Conservation (phyloP, 2,888 invertebrate genomes). For the Entomobrya multifasciata region DNA sequence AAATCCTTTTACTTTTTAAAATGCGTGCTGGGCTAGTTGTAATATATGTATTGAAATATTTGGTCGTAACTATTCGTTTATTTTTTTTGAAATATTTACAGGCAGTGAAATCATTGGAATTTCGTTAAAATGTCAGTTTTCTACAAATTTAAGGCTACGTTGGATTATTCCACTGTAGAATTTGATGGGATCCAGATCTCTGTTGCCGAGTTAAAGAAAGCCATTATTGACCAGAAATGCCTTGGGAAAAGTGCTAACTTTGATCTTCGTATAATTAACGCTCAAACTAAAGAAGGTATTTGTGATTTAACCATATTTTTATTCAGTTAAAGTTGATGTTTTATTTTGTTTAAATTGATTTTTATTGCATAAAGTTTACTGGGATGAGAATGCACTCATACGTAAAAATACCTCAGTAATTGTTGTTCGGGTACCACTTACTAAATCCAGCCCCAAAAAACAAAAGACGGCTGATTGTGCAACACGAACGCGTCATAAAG, state of each 20-base stretch:
- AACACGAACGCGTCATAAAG: constrained; percentile 49
- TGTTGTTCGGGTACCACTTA: constrained; percentile 94
- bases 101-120: not conserved
- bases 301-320: too few relatives aligned
- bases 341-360: not conserved
- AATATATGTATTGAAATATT: too few relatives aligned
- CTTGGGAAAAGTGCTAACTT: constrained; percentile 96
- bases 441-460: constrained; percentile 83
- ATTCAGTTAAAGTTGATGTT: not conserved
- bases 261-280: constrained; percentile 97
- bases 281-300: constrained; percentile 98
- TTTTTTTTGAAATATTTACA: not conserved
- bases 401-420: constrained; percentile 98
- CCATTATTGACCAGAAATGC: constrained; percentile 96
- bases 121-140: constrained; percentile 92
- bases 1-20: too few relatives aligned
- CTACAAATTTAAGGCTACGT: constrained; percentile 98
- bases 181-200: constrained; percentile 98
- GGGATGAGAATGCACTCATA: constrained; percentile 93
- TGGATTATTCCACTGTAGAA: constrained; percentile 97
- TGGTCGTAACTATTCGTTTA: too few relatives aligned
- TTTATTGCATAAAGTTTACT: constrained; percentile 87
- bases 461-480: constrained; percentile 50
- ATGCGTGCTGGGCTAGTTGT: too few relatives aligned
- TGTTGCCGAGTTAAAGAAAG: constrained; percentile 95